Percentiles rank a stretch among this genome's conserved stretches.
These are phyloP conservation scores for Heterotilapia buettikoferi DNA, from an alignment of 2,113 vertebrate species.

Conservation along the genomic window DNA sequence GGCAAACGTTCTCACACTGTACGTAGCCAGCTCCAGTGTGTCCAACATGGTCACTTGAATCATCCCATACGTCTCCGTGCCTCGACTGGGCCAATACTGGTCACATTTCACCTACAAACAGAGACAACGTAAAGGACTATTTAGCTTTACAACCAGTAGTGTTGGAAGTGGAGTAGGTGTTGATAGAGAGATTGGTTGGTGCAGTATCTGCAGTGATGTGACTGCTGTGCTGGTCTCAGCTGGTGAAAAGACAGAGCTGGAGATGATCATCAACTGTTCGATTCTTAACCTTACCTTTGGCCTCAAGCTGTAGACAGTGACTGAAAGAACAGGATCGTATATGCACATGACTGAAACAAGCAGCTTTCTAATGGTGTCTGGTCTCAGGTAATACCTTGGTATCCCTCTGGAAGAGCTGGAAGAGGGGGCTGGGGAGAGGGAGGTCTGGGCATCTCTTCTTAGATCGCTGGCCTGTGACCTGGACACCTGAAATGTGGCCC, in stretches of 20 bases:
- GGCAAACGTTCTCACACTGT: constrained; percentile 86
- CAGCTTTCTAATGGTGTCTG: neutral
- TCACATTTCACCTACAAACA: constrained; percentile 88
- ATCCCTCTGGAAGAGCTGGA: neutral
- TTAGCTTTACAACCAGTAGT: neutral
- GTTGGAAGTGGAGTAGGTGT: neutral
- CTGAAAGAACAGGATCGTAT: neutral
- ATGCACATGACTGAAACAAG: neutral
- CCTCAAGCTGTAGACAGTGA: neutral
- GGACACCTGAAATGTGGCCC: neutral
- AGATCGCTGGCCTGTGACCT: neutral
- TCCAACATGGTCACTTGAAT: constrained; percentile 92
- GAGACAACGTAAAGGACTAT: rapidly evolving
- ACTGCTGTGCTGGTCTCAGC: neutral
- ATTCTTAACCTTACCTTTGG: neutral
- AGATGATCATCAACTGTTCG: neutral
- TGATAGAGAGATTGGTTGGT: neutral
- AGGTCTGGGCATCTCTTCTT: neutral
- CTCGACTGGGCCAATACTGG: constrained; percentile 93
- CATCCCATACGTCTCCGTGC: constrained; percentile 90
- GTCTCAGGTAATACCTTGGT: neutral
- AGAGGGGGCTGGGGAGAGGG: neutral
- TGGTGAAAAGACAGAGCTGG: neutral
- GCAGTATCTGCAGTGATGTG: neutral
- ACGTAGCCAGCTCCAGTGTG: constrained; percentile 88